A percentile compares a stretch with the other conserved stretches of the same genome.
These are phyloP conservation scores for Bucco capensis DNA, from an alignment of 2,113 vertebrate genomes.

Conservation along the genomic window DNA sequence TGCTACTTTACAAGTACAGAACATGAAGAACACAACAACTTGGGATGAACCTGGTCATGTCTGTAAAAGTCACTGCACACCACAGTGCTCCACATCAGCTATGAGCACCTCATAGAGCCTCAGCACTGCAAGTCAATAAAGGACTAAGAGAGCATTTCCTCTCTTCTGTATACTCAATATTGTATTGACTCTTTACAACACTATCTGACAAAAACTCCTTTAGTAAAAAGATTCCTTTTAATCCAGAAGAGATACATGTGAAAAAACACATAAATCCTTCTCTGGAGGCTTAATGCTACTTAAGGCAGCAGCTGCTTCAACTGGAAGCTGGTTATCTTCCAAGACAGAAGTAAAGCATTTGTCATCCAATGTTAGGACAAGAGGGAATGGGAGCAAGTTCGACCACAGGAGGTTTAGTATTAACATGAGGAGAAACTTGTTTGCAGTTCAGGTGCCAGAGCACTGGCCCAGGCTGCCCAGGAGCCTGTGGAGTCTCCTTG, in stretches of 20 bases:
- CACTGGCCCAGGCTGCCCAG: too few species aligned
- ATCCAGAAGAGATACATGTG: not conserved
- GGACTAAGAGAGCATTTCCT: not conserved
- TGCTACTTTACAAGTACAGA: not conserved
- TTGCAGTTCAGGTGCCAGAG: too few species aligned
- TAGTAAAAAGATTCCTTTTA: not conserved
- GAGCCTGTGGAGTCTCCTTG: too few species aligned
- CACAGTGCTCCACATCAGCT: not conserved
- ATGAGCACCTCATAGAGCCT: not conserved
- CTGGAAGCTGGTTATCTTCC: not conserved
- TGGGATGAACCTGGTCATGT: not conserved
- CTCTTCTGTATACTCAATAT: not conserved
- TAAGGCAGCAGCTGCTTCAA: constrained; percentile 19
- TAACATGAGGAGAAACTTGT: too few species aligned
- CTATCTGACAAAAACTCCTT: not conserved
- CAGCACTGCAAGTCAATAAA: not conserved
- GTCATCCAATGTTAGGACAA: too few species aligned
- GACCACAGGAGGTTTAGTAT: too few species aligned
- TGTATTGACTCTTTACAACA: not conserved
- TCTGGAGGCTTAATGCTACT: not conserved
- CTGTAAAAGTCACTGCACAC: not conserved
- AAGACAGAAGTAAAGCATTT: not conserved
- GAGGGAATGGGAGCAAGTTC: too few species aligned
- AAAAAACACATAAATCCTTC: not conserved
- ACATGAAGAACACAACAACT: rapidly evolving